Evolutionary conservation across 2,113 vertebrate genomes (phyloP), one percentile per base, ranked within the genome.

Genomic region (Ctenodactylus gundi): DNA sequence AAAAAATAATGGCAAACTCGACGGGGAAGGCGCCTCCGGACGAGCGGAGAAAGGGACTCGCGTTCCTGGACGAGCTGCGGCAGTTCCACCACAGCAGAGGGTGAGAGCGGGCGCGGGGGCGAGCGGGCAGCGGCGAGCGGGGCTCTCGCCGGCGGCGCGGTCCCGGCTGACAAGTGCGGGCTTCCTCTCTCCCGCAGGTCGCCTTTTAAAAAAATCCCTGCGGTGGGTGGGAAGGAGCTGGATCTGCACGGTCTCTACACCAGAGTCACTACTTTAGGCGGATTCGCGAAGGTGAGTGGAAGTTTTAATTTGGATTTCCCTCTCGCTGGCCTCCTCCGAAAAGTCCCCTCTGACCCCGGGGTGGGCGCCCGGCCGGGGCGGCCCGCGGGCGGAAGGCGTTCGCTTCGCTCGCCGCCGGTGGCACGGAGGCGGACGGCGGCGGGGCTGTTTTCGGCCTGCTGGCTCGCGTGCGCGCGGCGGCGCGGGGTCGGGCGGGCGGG

Each of bases 61-160:
- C 99, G 99, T 99, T 99, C 98, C 99, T 99, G 99, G 99, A 99
- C 98, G 99, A 99, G 99, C 99, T 99, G 99, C 99, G 99, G 99
- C 99, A 99, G 99, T 99, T 99, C 98, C 99, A 99, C 99, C 99
- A 99, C 98, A 99, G 99, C 99, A 98, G 99, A 99, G 99, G 99
- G 99, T 99, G 98, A 99, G 99, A 97, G 98, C 98, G 97, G 98
- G 97, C 93, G 98, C 98, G 98, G 97, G 98, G 98, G 98, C 98
- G 98, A 98, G 91, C 89, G 95, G 92, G 93, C n/a, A n/a, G n/a
- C n/a, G 93, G 95, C 88, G 93, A 82, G 64, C 90, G 83, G 95
- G 96, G 89, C 90, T 94, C 95, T 80, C 95, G 85, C 92, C 86
- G 82, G 53, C 58, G 89, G 95, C 77, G 58, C 92, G 94, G 94